phyloP scores from a whole-genome alignment of 2,113 vertebrate species.

The Elanus axillaris region DNA sequence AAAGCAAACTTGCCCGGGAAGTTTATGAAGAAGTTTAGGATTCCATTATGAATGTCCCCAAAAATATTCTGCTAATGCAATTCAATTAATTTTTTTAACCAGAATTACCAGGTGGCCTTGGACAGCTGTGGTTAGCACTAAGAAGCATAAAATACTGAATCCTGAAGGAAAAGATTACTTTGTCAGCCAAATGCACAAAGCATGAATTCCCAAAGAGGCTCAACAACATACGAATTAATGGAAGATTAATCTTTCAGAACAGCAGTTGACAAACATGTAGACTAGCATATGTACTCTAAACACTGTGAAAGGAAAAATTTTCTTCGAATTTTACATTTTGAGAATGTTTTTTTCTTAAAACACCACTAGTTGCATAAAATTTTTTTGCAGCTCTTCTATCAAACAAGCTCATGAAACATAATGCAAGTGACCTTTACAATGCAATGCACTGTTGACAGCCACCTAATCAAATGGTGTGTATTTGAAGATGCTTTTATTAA shows the following conservation, averaged over 20 bases:
- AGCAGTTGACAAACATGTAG: not conserved
- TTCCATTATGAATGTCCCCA: not conserved
- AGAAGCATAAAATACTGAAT: constrained; percentile 39
- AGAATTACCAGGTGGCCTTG: not conserved
- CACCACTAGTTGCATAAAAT: not conserved
- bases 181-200: constrained; percentile 33
- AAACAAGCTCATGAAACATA: not conserved
- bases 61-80: not conserved
- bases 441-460: not conserved
- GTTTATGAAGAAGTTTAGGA: not conserved
- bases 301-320: not conserved
- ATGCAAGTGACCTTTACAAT: not conserved
- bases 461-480: not conserved
- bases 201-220: constrained; percentile 31
- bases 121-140: not conserved
- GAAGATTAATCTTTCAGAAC: constrained; percentile 56
- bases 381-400: not conserved
- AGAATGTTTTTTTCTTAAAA: not conserved
- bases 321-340: not conserved
- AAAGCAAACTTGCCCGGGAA: not conserved
- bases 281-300: not conserved
- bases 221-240: constrained; percentile 8
- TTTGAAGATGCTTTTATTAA: constrained; percentile 6
- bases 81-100: not conserved
- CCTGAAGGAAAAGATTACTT: constrained; percentile 39